Conservation (phyloP, 2,113 vertebrate genomes). For the Dunckerocampus dactyliophorus region DNA sequence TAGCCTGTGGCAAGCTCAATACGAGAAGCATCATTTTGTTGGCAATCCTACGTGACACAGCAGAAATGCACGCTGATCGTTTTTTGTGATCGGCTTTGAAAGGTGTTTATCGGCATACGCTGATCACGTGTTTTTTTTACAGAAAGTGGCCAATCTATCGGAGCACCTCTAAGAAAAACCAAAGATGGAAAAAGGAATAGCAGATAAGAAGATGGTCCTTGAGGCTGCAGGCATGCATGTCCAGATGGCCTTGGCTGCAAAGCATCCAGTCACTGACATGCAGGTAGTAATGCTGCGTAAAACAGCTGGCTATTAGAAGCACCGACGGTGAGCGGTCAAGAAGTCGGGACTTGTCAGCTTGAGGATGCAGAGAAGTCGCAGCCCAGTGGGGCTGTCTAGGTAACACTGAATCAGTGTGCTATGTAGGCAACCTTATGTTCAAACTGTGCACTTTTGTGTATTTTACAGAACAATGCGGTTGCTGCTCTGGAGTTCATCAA, state of each 20-base stretch:
- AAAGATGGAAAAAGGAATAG: no score
- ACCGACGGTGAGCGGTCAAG: slow-evolving; percentile 16
- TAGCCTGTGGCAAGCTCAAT: no score
- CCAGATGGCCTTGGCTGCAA: slow-evolving; percentile 12
- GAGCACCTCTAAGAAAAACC: no score
- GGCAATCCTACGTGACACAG: no score
- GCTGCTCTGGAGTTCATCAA: not conserved
- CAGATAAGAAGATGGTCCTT: not conserved
- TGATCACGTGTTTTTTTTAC: no score
- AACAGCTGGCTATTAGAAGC: slow-evolving; percentile 36
- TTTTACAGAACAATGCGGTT: not conserved
- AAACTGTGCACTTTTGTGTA: not conserved
- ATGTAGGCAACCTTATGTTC: not conserved
- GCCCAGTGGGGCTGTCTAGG: no score
- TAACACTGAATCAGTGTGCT: not conserved
- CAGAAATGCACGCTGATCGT: no score
- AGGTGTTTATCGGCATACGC: no score
- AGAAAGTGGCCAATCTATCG: no score
- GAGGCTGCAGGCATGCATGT: slow-evolving; percentile 5
- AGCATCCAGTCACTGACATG: not conserved
- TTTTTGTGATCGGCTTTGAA: no score
- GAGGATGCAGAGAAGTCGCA: slow-evolving; percentile 19
- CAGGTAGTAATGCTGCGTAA: slow-evolving; percentile 14
- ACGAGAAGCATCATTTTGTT: no score
- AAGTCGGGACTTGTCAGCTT: slow-evolving; percentile 15